These are phyloP conservation scores for Takifugu flavidus DNA, from an alignment of 2,113 vertebrate genomes.

Conservation along the genomic window DNA sequence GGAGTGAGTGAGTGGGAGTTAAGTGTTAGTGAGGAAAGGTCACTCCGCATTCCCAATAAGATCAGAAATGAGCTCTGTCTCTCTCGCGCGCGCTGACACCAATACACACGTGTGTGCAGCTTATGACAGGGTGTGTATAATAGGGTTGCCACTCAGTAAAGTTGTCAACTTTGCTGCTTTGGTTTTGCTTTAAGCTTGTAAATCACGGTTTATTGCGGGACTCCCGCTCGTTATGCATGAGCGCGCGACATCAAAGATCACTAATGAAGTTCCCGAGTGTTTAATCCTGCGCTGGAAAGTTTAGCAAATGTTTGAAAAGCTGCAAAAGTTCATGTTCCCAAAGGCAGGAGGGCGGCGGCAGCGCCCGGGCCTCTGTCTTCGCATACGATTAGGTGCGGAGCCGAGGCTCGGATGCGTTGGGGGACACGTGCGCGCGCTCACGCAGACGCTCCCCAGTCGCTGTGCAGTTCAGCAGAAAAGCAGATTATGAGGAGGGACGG, in stretches of 20 bases:
- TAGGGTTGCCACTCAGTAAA: conserved; percentile 49
- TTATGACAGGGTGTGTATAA: conserved; percentile 50
- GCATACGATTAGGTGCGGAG: not conserved
- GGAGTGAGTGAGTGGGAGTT: conserved; percentile 6
- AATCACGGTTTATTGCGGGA: too few species aligned
- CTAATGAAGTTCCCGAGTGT: conserved; percentile 3
- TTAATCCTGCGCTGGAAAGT: not conserved
- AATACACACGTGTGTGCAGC: conserved; percentile 28
- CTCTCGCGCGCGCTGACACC: not conserved
- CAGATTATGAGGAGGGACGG: conserved; percentile 54
- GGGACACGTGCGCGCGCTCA: not conserved
- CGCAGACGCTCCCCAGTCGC: conserved; percentile 26
- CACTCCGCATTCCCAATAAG: conserved; percentile 36
- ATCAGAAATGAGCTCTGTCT: conserved; percentile 15
- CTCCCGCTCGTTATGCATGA: not conserved
- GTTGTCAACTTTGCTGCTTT: conserved; percentile 13
- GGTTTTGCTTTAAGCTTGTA: too few species aligned
- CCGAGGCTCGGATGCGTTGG: conserved; percentile 1
- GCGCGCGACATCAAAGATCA: conserved; percentile 19
- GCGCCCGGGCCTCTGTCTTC: not conserved
- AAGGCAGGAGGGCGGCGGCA: not conserved
- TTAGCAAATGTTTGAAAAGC: too few species aligned
- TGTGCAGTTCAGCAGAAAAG: conserved; percentile 35
- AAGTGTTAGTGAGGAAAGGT: conserved; percentile 47
- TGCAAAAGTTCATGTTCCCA: too few species aligned